These are phyloP conservation scores for Asbolus verrucosus DNA, from an alignment of 1,140 invertebrate genomes.

Conservation along the genomic window DNA sequence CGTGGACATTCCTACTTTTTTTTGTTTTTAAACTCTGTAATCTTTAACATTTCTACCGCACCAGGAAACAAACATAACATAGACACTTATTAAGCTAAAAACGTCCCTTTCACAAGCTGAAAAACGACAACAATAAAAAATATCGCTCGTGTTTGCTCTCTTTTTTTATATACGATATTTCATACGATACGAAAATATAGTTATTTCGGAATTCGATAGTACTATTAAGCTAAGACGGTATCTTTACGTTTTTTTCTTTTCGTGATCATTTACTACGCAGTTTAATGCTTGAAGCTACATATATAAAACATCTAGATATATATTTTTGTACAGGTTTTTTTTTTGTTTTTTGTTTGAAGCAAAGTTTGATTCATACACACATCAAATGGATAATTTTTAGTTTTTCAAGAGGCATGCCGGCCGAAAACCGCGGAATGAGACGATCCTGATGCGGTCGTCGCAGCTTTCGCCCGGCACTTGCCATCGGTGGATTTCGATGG, in stretches of 20 bases:
- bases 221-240: slow-evolving; percentile 54
- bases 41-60: slow-evolving; percentile 55
- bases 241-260: slow-evolving; percentile 46
- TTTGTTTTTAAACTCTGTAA: slow-evolving; percentile 57
- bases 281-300: slow-evolving; percentile 56
- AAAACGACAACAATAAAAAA: slow-evolving; percentile 61
- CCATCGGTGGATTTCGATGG: background rate
- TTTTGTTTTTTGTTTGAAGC: slow-evolving; percentile 50
- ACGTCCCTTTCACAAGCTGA: slow-evolving; percentile 55
- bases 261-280: slow-evolving; percentile 43
- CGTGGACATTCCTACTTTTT: slow-evolving; percentile 21
- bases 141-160: slow-evolving; percentile 54
- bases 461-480: background rate
- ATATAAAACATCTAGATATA: slow-evolving; percentile 57
- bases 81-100: slow-evolving; percentile 55
- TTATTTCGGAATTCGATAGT: slow-evolving; percentile 61
- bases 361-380: slow-evolving; percentile 41
- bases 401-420: slow-evolving; percentile 16
- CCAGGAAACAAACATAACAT: slow-evolving; percentile 57
- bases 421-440: slow-evolving; percentile 14
- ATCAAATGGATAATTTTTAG: slow-evolving; percentile 22
- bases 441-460: background rate
- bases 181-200: slow-evolving; percentile 61
- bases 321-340: slow-evolving; percentile 40
- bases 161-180: slow-evolving; percentile 53